Conservation (phyloP, 2,888 invertebrate genomes). For the Cephonodes hylas region DNA sequence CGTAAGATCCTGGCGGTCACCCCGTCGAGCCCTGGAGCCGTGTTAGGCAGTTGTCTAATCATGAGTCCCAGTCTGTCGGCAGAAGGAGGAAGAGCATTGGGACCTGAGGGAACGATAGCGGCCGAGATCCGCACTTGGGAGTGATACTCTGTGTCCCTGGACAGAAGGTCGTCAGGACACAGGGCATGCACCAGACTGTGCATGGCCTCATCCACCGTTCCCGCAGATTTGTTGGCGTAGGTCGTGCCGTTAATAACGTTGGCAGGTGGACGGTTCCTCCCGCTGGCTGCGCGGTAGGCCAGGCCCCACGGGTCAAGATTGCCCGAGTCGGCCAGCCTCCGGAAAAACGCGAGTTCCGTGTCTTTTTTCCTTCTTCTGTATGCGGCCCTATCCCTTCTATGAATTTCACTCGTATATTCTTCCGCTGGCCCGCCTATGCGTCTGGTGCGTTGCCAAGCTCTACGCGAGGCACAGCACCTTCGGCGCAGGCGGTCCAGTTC, state of each 20-base stretch:
- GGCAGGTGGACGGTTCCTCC: constrained; percentile 22
- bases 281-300: constrained; percentile 19
- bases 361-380: constrained; percentile 10
- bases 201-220: constrained; percentile 21
- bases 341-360: not conserved
- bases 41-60: not conserved
- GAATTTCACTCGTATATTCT: not conserved
- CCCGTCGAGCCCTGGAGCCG: constrained; percentile 24
- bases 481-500: constrained; percentile 6
- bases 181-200: constrained; percentile 20
- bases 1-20: constrained; percentile 24
- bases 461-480: not conserved
- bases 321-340: constrained; percentile 17
- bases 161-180: constrained; percentile 33
- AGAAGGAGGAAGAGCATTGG: constrained; percentile 18
- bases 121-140: constrained; percentile 23
- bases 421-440: not conserved
- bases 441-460: constrained; percentile 2
- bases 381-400: rapidly evolving
- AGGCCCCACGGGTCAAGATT: constrained; percentile 23
- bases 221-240: constrained; percentile 13
- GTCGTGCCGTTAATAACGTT: constrained; percentile 22
- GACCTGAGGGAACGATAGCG: constrained; percentile 21
- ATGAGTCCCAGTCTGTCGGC: constrained; percentile 9
- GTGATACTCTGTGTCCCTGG: constrained; percentile 26